These are phyloP conservation scores for Archaeoteleia sp. DNA, from an alignment of 2,888 invertebrate species.

Conservation along the genomic window DNA sequence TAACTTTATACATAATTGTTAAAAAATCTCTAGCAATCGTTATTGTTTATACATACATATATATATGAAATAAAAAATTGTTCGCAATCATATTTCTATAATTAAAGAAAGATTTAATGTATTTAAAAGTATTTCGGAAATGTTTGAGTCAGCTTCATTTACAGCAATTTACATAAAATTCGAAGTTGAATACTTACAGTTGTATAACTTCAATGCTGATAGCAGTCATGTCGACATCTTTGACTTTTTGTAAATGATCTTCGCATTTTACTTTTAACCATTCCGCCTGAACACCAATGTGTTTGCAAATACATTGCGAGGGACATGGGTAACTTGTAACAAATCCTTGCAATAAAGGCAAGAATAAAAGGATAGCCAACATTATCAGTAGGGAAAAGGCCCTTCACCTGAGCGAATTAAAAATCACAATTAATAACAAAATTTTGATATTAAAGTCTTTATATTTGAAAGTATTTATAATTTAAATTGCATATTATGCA, in stretches of 20 bases:
- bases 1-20: no score
- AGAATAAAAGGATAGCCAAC: slow-evolving; percentile 58
- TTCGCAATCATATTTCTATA: no score
- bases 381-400: slow-evolving; percentile 41
- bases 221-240: slow-evolving; percentile 79
- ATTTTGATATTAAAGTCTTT: no score
- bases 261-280: slow-evolving; percentile 80
- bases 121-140: no score
- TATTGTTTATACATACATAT: no score
- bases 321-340: slow-evolving; percentile 73
- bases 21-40: no score
- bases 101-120: no score
- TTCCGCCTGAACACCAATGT: slow-evolving; percentile 77
- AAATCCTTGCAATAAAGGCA: slow-evolving; percentile 61
- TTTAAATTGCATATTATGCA: no score
- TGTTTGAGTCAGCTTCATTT: no score
- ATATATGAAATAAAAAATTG: no score
- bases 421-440: neutral
- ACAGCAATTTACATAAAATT: no score
- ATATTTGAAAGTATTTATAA: no score
- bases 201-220: slow-evolving; percentile 80
- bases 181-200: slow-evolving; percentile 81
- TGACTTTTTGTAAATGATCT: slow-evolving; percentile 78
- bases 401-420: slow-evolving; percentile 17
- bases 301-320: slow-evolving; percentile 78